Conservation (phyloP, 2,113 vertebrate genomes). For the Boleophthalmus pectinirostris region DNA sequence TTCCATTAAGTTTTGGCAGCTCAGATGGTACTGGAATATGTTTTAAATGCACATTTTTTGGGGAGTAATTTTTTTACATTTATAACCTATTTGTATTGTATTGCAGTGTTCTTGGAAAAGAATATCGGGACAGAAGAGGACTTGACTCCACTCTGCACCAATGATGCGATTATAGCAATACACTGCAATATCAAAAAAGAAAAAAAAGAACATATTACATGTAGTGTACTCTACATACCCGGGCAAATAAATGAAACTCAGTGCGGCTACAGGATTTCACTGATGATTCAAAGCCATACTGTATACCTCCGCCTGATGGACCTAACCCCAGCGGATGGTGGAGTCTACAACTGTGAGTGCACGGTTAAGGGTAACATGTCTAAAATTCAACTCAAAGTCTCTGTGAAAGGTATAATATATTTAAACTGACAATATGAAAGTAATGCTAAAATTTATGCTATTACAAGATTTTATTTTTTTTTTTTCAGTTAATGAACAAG, state of each 20-base stretch:
- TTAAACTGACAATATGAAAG: background rate
- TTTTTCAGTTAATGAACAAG: background rate
- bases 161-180: fast-evolving
- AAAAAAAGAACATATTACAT: fast-evolving
- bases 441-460: background rate
- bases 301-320: conserved; percentile 6
- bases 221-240: background rate
- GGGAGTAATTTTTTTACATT: too few relatives aligned
- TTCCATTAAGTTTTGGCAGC: fast-evolving
- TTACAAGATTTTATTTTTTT: background rate
- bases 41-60: too few relatives aligned
- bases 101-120: conserved; percentile 34
- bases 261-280: conserved; percentile 30
- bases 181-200: conserved; percentile 5
- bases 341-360: conserved; percentile 15
- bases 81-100: background rate
- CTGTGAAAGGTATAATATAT: conserved; percentile 16
- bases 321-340: conserved; percentile 17
- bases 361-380: background rate
- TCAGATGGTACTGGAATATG: conserved; percentile 17
- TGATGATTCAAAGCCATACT: background rate
- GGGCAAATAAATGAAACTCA: background rate
- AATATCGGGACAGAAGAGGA: background rate
- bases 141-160: conserved; percentile 13
- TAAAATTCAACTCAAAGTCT: background rate